Percentiles rank a stretch among this genome's conserved stretches.
Evolutionary conservation across 2,797 vertebrate genomes (phyloP).

Genomic region (Balearica regulorum): DNA sequence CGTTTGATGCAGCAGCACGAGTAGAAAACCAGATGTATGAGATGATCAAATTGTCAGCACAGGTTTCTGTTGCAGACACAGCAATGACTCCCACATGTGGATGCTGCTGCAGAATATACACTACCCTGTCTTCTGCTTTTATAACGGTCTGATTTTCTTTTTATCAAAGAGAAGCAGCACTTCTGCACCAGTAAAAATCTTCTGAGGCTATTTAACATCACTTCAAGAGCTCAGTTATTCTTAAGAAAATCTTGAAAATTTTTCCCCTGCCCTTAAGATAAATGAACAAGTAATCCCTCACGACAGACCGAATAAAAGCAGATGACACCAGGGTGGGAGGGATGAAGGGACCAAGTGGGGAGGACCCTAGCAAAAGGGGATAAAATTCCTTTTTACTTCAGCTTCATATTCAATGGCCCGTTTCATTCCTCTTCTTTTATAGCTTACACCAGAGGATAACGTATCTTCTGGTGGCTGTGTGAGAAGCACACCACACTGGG

Average conservation of each 20-base stretch:
- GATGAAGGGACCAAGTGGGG: neutral
- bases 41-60: neutral
- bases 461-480: neutral
- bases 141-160: neutral
- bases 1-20: neutral
- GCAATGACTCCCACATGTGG: neutral
- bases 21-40: neutral
- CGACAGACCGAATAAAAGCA: neutral
- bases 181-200: neutral
- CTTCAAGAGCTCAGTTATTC: neutral
- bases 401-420: neutral
- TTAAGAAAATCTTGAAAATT: neutral
- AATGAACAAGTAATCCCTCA: neutral
- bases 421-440: neutral
- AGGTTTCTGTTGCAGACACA: neutral
- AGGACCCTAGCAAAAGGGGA: fast-evolving
- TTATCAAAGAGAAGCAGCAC: neutral
- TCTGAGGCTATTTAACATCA: neutral
- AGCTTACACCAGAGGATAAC: neutral
- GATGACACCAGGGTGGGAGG: neutral
- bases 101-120: neutral
- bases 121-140: neutral
- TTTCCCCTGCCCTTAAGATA: neutral
- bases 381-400: neutral
- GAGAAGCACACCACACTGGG: neutral